Conservation (phyloP, 2,888 invertebrate species). For the Drosophila bunnanda region DNA sequence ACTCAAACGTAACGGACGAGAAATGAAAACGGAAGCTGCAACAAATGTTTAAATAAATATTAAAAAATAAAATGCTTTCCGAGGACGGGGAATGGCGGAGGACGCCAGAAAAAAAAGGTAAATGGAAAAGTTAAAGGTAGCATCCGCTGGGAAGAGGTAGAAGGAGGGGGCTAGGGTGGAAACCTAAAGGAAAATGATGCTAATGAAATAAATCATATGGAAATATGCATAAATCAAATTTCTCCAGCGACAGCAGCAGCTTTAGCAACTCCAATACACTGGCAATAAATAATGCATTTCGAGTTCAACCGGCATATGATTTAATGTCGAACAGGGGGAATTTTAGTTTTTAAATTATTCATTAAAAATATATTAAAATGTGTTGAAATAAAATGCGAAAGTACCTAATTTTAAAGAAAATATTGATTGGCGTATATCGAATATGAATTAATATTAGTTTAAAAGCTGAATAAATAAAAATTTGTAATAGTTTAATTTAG, state of each 20-base stretch:
- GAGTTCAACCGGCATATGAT: background rate
- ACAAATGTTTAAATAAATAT: constrained; percentile 81
- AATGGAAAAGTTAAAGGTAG: constrained; percentile 49
- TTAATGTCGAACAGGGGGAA: too few species aligned
- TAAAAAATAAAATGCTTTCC: constrained; percentile 62
- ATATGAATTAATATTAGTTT: background rate
- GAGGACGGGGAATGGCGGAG: constrained; percentile 3
- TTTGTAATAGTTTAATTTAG: too few species aligned
- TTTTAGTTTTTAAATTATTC: background rate
- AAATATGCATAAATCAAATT: constrained; percentile 79
- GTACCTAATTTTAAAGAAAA: background rate
- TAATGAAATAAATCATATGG: constrained; percentile 80
- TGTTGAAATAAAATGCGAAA: background rate
- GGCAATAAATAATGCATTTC: background rate
- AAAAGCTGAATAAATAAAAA: background rate
- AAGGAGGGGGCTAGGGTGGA: background rate
- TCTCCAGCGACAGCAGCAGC: constrained; percentile 48
- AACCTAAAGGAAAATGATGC: constrained; percentile 56
- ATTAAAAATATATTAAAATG: background rate
- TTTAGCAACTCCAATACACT: constrained; percentile 4
- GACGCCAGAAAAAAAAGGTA: constrained; percentile 29
- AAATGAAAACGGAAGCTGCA: constrained; percentile 79
- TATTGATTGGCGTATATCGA: background rate
- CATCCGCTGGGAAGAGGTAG: constrained; percentile 26
- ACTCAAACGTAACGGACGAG: constrained; percentile 79